Evolutionary conservation across 2,797 vertebrate genomes (phyloP), one percentile per base, ranked within the genome.

Genomic region (Molossus alvarezi): DNA sequence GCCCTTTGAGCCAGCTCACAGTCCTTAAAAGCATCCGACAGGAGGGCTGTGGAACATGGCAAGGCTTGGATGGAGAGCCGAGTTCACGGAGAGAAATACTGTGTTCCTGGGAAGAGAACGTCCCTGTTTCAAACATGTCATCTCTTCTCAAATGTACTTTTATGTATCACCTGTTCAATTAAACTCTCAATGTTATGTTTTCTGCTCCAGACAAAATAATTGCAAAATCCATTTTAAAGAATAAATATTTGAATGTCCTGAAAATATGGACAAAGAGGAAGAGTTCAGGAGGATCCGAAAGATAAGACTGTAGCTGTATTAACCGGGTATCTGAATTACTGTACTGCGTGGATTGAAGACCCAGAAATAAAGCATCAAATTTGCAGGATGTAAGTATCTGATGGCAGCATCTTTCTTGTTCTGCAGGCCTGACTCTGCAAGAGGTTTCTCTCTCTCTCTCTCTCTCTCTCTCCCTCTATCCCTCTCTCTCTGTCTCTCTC

Each of bases 261-360:
- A 33, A 88, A 86, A 76, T 69, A 67, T 23, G 77, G 92, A 57
- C 62, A 60, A 17, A 9, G 27, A 85, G 33, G 12, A 67, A 69
- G 9, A 81, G 5, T 55, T 14, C 3, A 5, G 23, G 12, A 33
- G 20, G 15, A 48, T 72, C 27, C 4, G n/a, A 72, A 51, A 69
- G 60, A 82, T 5, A 48, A 48, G 55, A 25, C 25, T 53, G 25
- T 57, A 53, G 37, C 37, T 23, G 1, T 12, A 15, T 84, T 72
- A 71, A 60, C 41, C 8, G 77, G 77, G 9, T 55, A 21, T 13
- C 9, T 21, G 67, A 65, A 60, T 65, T n/a, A 27, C 29, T 76
- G 81, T 10, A 37, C 25, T 17, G 72, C 64, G 21, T 3, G 23
- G 29, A 41, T 18, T 55, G 13, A 57, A 51, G 20, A 12, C 45